Conservation (phyloP, 2,888 invertebrate species). For the Syrphus vitripennis region DNA sequence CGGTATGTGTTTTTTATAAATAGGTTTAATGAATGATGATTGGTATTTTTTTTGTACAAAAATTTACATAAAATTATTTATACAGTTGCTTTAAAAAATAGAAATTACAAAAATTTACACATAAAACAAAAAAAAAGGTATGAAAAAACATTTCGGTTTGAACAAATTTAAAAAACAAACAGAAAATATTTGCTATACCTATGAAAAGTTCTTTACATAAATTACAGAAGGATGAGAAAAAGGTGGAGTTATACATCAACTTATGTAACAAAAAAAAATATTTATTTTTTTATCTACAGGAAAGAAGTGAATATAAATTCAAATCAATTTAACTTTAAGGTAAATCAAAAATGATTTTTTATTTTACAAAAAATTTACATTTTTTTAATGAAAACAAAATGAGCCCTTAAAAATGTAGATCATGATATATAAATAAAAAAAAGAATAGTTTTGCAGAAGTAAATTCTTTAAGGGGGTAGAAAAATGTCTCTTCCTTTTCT, state of each 20-base stretch:
- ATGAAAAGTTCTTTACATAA: background rate
- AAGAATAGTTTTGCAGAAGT: slow-evolving; percentile 49
- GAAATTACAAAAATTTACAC: slow-evolving; percentile 42
- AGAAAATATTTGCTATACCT: background rate
- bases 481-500: slow-evolving; percentile 13
- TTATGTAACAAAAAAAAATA: background rate
- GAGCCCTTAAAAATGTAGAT: slow-evolving; percentile 22
- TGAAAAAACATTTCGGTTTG: slow-evolving; percentile 26
- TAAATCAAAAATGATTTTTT: slow-evolving; percentile 18
- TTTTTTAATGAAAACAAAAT: slow-evolving; percentile 39
- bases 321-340: slow-evolving; percentile 11
- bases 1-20: slow-evolving; percentile 19
- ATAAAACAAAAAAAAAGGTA: slow-evolving; percentile 7
- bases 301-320: slow-evolving; percentile 25
- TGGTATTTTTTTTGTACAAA: slow-evolving; percentile 58
- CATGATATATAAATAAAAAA: background rate
- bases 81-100: slow-evolving; percentile 34
- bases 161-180: slow-evolving; percentile 19
- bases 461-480: slow-evolving; percentile 17
- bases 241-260: background rate
- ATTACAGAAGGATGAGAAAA: background rate
- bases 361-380: slow-evolving; percentile 64
- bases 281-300: slow-evolving; percentile 49
- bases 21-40: slow-evolving; percentile 54
- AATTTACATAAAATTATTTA: slow-evolving; percentile 65